Evolutionary conservation across 1,140 invertebrate species (phyloP).

Genomic region (Heterodera carotae): DNA sequence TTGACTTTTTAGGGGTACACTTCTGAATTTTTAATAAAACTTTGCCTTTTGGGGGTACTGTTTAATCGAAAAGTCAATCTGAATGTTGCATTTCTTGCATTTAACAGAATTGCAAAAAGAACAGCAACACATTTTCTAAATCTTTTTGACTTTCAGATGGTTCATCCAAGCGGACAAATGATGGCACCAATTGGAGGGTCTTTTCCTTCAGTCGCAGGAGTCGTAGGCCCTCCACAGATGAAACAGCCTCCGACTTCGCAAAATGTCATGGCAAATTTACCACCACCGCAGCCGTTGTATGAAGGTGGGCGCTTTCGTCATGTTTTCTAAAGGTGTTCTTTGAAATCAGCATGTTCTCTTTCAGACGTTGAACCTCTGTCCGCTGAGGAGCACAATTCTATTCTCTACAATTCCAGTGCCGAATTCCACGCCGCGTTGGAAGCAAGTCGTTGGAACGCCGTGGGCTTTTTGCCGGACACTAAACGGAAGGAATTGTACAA

Average conservation of each 20-base stretch:
- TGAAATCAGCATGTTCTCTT: conserved; percentile 9
- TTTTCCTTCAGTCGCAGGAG: conserved; percentile 13
- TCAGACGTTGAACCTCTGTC: conserved; percentile 40
- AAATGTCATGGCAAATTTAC: neutral
- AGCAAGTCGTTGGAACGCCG: conserved; percentile 33
- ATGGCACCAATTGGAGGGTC: conserved; percentile 23
- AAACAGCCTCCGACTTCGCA: neutral
- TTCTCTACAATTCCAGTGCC: conserved; percentile 29
- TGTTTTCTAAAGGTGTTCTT: conserved; percentile 1
- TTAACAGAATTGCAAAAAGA: too few species aligned
- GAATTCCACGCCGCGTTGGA: conserved; percentile 44
- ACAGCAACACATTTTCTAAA: conserved; percentile 13
- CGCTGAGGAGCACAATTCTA: conserved; percentile 47
- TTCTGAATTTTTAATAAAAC: too few species aligned
- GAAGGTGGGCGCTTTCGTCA: neutral
- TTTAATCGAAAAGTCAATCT: too few species aligned
- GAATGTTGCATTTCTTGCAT: too few species aligned
- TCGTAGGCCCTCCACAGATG: conserved; percentile 1
- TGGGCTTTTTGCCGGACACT: conserved; percentile 11
- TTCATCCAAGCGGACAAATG: conserved; percentile 13
- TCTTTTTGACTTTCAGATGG: neutral
- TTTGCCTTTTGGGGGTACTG: too few species aligned
- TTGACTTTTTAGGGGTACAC: too few species aligned
- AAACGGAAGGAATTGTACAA: conserved; percentile 14
- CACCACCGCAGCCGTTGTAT: conserved; percentile 19